Base-by-base conservation (phyloP, 2,888 invertebrate genomes). In the Anthophora plumipes region DNA sequence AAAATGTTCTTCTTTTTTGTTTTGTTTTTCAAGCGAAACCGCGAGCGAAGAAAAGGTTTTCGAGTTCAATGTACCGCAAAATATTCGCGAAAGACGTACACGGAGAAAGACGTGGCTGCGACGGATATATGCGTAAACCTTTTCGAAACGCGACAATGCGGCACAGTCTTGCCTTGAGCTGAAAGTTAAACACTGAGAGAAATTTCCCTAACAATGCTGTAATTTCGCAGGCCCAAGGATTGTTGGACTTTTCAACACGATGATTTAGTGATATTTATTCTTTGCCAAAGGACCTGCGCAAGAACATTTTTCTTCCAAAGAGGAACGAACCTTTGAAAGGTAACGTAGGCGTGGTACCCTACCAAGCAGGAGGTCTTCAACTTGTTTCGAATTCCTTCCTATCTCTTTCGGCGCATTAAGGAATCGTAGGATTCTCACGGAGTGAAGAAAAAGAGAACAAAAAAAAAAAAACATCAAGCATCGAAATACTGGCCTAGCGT, bases 291-390 rank as follows among this genome's bases (percentile, higher is more conserved):
- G 57, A 72, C 67, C 67, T 50, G 67, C 68, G 46, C 54, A 7
- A 46, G 54, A n/a, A 46, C 59, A 79, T 70, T 75, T 74, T 80
- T 79, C 80, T 74, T 46, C 25, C 48, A 14, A 74, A 54, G 39
- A 71, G 46, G 66, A 81, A 75, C 69, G 77, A 68, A 66, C 59
- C 61, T 54, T 75, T 54, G 74, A 66, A 74, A 69, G 79, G 80
- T 22, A 74, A 70, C 80, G 80, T 81, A 79, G 80, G 80, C 80
- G 80, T 81, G 80, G 74, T 78, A 69, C 64, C 79, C 74, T 43
- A 77, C 55, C 69, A 75, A 22, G 73, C 78, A 66, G 80, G 74
- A 79, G 80, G 69, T 79, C 69, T 50, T 66, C 79, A 25, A 66
- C 52, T 80, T 69, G 63, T 69, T 64, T 79, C 74, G 69, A 79